A percentile compares a stretch with the other conserved stretches of the same genome.
Evolutionary conservation across 2,113 vertebrate species (phyloP).

Genomic region (Gymnarchus niloticus): DNA sequence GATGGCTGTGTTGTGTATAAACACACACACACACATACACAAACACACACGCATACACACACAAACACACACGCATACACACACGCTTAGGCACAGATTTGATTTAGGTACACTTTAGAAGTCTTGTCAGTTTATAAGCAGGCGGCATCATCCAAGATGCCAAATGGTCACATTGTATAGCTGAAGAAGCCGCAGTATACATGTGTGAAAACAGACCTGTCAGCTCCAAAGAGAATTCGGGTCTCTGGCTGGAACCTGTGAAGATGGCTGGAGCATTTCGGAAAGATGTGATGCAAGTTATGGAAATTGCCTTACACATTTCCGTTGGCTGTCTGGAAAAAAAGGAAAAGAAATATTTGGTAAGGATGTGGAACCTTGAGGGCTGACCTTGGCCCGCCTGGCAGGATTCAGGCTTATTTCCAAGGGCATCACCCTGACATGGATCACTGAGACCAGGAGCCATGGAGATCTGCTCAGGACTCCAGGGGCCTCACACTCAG

Average conservation of each 20-base stretch:
- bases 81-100: not conserved
- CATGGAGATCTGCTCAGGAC: too few relatives aligned
- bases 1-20: not conserved
- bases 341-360: not conserved
- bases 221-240: not conserved
- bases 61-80: conserved; percentile 7
- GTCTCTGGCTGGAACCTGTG: not conserved
- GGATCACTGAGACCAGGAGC: too few relatives aligned
- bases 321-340: not conserved
- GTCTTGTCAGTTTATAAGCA: too few relatives aligned
- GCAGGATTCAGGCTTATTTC: too few relatives aligned
- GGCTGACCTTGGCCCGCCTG: too few relatives aligned
- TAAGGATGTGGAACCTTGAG: not conserved
- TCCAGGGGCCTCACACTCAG: too few relatives aligned
- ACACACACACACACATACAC: not conserved
- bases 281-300: conserved; percentile 2
- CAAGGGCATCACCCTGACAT: too few relatives aligned
- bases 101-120: not conserved
- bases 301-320: not conserved
- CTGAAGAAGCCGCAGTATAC: not conserved
- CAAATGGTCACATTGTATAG: not conserved
- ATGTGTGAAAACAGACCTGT: not conserved
- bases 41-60: not conserved
- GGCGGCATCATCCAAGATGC: not conserved
- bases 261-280: not conserved